phyloP scores from a whole-genome alignment of 2,113 vertebrate genomes.

The Myotis brandtii region DNA sequence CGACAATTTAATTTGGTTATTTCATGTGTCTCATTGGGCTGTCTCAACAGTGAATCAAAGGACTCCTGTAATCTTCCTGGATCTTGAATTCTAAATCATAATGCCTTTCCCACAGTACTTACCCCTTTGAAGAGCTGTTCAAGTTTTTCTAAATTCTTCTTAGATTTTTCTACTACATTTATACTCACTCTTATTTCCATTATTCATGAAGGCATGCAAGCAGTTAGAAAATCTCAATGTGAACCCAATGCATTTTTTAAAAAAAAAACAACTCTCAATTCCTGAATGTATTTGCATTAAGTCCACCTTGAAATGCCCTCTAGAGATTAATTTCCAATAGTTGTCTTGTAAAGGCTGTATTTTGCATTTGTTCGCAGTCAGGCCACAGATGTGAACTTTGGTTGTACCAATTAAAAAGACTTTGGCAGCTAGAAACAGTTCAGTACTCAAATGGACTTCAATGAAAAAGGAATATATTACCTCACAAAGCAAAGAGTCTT shows the following conservation, averaged over 20 bases:
- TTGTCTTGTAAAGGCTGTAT: neutral
- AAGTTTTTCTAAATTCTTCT: constrained; percentile 56
- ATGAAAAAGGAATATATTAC: constrained; percentile 16
- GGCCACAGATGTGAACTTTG: constrained; percentile 19
- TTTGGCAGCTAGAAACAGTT: constrained; percentile 4
- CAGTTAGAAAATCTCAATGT: neutral
- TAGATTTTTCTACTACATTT: constrained; percentile 26
- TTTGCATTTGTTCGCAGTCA: neutral
- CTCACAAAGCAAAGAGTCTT: neutral
- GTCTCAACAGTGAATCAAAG: constrained; percentile 58
- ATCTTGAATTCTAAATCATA: constrained; percentile 68
- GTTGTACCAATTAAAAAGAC: neutral
- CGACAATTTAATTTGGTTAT: constrained; percentile 28
- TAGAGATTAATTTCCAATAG: constrained; percentile 32
- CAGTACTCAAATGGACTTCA: neutral
- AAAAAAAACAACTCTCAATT: constrained; percentile 3
- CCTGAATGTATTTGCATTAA: constrained; percentile 55
- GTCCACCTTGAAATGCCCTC: constrained; percentile 54
- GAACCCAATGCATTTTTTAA: neutral
- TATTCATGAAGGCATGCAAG: constrained; percentile 54
- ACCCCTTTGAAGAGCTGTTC: constrained; percentile 50
- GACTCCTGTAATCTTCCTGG: constrained; percentile 61
- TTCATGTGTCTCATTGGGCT: constrained; percentile 27
- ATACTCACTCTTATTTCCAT: constrained; percentile 6
- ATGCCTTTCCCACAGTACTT: constrained; percentile 45